Conservation (phyloP, 2,797 vertebrate species). For the Miichthys miiuy region DNA sequence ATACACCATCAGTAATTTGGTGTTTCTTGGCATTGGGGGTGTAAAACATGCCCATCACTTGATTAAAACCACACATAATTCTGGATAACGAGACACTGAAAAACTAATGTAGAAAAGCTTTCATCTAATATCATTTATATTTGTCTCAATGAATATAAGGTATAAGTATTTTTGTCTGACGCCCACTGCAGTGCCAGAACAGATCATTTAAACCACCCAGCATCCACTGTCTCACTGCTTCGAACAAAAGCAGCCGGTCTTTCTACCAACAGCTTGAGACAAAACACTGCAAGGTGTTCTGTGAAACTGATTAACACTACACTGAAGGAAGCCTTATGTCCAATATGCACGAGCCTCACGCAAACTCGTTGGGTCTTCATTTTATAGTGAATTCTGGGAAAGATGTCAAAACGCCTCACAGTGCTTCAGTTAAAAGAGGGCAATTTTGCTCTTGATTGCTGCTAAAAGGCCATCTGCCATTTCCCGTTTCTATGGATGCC, state of each 20-base stretch:
- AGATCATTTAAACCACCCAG: constrained; percentile 22
- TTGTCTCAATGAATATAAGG: not conserved
- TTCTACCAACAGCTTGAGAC: not conserved
- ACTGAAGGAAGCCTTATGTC: not conserved
- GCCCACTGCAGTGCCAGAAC: constrained; percentile 18
- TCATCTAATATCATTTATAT: not conserved
- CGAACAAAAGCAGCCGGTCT: constrained; percentile 7
- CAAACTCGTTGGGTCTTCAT: constrained; percentile 4
- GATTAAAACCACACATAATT: not conserved
- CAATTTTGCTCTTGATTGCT: not conserved
- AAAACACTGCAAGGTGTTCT: not conserved
- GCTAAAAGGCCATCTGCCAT: constrained; percentile 13
- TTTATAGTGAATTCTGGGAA: constrained; percentile 18
- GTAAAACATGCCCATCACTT: not conserved
- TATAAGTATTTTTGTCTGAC: constrained; percentile 4
- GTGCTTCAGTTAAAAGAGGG: constrained; percentile 12
- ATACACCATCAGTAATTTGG: not conserved
- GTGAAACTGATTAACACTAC: constrained; percentile 25
- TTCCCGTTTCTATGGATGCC: constrained; percentile 2
- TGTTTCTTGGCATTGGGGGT: not conserved
- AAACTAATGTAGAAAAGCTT: not conserved
- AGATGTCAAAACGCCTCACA: constrained; percentile 16
- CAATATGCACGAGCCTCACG: constrained; percentile 1
- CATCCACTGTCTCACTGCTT: constrained; percentile 8
- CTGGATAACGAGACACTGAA: not conserved